A percentile compares a stretch with the other conserved stretches of the same genome.
Conservation (phyloP, 2,888 invertebrate species). For the Cremastinae sp. region DNA sequence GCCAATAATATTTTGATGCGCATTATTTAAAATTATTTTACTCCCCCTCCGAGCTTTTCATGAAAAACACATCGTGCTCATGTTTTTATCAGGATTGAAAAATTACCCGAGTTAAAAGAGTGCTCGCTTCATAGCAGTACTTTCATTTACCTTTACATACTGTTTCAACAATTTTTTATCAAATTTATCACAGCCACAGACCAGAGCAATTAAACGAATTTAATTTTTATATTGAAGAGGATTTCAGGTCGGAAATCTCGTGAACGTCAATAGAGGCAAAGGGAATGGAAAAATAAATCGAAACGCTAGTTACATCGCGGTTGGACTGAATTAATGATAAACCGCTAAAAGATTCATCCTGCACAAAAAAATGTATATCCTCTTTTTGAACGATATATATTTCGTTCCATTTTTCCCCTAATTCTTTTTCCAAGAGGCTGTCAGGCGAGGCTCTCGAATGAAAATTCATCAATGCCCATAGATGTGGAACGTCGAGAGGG, state of each 20-base stretch:
- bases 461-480: slow-evolving; percentile 44
- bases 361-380: slow-evolving; percentile 8
- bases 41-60: too few relatives aligned
- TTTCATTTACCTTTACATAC: too few relatives aligned
- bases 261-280: too few relatives aligned
- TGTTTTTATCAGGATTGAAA: too few relatives aligned
- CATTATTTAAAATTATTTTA: too few relatives aligned
- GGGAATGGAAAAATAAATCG: not conserved
- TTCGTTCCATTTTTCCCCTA: slow-evolving; percentile 8
- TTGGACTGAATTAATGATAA: not conserved
- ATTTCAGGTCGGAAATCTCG: not conserved
- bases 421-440: not conserved
- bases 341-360: slow-evolving; percentile 13
- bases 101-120: too few relatives aligned
- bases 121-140: too few relatives aligned
- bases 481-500: slow-evolving; percentile 36
- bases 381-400: not conserved
- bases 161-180: too few relatives aligned
- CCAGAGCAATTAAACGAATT: not conserved
- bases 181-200: not conserved
- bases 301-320: too few relatives aligned
- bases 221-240: too few relatives aligned
- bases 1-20: too few relatives aligned
- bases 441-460: slow-evolving; percentile 20
- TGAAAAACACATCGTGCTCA: too few relatives aligned